Percentiles rank a stretch among this genome's conserved stretches.
phyloP scores from a whole-genome alignment of 2,888 invertebrate genomes.

The Brachynemurus nebulosus region DNA sequence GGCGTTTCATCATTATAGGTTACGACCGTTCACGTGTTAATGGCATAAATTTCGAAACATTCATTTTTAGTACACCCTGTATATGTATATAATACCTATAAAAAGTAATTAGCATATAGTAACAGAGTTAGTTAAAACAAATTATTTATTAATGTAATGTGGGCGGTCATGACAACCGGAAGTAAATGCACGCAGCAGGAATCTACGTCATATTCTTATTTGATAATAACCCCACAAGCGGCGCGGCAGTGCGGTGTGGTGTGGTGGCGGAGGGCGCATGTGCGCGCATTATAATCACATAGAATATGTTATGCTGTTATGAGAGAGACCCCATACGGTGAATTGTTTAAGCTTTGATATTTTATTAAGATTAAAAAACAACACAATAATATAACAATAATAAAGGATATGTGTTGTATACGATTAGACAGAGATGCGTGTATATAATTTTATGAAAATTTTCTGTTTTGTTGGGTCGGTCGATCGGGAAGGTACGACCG shows the following conservation, averaged over 20 bases:
- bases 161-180: slow-evolving; percentile 9
- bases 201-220: slow-evolving; percentile 1
- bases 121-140: slow-evolving; percentile 1
- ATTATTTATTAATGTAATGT: slow-evolving; percentile 2
- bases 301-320: neutral
- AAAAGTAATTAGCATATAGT: slow-evolving; percentile 1
- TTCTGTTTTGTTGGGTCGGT: too few relatives aligned
- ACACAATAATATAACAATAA: neutral
- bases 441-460: too few relatives aligned
- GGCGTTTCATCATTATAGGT: too few relatives aligned
- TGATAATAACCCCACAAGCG: neutral
- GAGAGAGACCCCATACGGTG: neutral
- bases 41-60: too few relatives aligned
- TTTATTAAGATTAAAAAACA: neutral
- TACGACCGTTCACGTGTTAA: too few relatives aligned
- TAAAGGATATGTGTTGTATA: neutral
- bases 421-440: neutral
- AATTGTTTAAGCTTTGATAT: neutral
- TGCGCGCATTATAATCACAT: neutral
- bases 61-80: too few relatives aligned
- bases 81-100: too few relatives aligned
- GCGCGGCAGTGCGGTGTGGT: too few relatives aligned
- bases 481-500: too few relatives aligned
- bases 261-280: neutral
- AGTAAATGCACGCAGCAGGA: slow-evolving; percentile 9